Conservation (phyloP, 2,888 invertebrate genomes). For the Calephelis perditalis region DNA sequence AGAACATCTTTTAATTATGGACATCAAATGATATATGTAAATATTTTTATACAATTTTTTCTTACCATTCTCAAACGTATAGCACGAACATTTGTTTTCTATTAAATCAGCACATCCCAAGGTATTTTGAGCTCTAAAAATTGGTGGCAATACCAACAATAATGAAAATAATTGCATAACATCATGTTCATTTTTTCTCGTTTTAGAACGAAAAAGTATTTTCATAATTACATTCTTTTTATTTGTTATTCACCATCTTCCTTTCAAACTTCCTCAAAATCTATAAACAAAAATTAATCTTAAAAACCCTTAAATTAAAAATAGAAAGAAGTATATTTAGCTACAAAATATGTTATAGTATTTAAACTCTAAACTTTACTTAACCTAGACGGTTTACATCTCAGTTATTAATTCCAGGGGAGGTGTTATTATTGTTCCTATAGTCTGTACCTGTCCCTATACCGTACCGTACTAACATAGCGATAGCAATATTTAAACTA, state of each 20-base stretch:
- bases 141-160: slow-evolving; percentile 61
- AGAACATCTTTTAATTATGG: slow-evolving; percentile 21
- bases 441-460: too few relatives aligned
- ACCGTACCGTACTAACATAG: too few relatives aligned
- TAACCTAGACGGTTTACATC: too few relatives aligned
- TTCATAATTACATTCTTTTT: slow-evolving; percentile 73
- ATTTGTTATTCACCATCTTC: slow-evolving; percentile 28
- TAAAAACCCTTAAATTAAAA: too few relatives aligned
- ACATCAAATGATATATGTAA: slow-evolving; percentile 1
- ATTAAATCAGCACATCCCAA: slow-evolving; percentile 83
- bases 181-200: slow-evolving; percentile 57
- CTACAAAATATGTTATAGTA: too few relatives aligned
- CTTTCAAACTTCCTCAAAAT: slow-evolving; percentile 35
- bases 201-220: slow-evolving; percentile 57
- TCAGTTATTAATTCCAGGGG: too few relatives aligned
- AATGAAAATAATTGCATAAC: slow-evolving; percentile 62
- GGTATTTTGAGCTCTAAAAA: slow-evolving; percentile 73
- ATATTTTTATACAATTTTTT: slow-evolving; percentile 14
- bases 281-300: slow-evolving; percentile 48
- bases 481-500: too few relatives aligned
- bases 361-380: too few relatives aligned
- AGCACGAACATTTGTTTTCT: slow-evolving; percentile 91
- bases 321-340: too few relatives aligned
- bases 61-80: slow-evolving; percentile 92
- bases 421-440: too few relatives aligned